Conservation (phyloP, 23 tunicate genomes). For the Styela clava region DNA sequence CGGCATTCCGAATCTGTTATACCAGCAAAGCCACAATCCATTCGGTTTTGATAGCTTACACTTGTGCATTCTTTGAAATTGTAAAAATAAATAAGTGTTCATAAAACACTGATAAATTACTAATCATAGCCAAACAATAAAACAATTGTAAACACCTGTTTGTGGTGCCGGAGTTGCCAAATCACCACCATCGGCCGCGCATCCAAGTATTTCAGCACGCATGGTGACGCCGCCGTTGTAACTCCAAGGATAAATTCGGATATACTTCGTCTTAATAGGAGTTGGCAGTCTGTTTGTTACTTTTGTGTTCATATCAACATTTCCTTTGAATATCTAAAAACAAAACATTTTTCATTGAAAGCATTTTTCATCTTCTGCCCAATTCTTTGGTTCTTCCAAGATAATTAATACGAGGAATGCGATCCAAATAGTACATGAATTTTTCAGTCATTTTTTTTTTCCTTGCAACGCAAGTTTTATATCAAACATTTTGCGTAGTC, state of each 20-base stretch:
- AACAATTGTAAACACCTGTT: slow-evolving; percentile 5
- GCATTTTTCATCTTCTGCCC: neutral
- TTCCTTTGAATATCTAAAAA: slow-evolving; percentile 25
- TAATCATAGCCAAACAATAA: neutral
- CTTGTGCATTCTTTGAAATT: slow-evolving; percentile 77
- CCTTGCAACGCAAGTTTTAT: too few species aligned
- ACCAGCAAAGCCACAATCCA: slow-evolving; percentile 88
- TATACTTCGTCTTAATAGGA: slow-evolving; percentile 58
- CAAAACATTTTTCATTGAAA: neutral
- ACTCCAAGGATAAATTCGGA: slow-evolving; percentile 48
- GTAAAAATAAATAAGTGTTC: neutral
- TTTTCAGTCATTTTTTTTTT: too few species aligned
- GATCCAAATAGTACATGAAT: too few species aligned
- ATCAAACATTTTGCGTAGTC: too few species aligned
- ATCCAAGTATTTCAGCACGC: slow-evolving; percentile 86
- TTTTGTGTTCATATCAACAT: slow-evolving; percentile 53
- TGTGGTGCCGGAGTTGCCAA: slow-evolving; percentile 36
- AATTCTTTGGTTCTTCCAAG: too few species aligned
- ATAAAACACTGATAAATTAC: neutral
- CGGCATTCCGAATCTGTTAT: slow-evolving; percentile 49
- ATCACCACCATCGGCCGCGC: slow-evolving; percentile 59
- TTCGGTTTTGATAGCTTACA: slow-evolving; percentile 44
- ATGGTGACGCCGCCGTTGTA: slow-evolving; percentile 42
- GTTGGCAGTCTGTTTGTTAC: slow-evolving; percentile 57
- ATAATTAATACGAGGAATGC: too few species aligned